These are phyloP conservation scores for Stegostoma tigrinum DNA, from an alignment of 2,113 vertebrate species.

Conservation along the genomic window DNA sequence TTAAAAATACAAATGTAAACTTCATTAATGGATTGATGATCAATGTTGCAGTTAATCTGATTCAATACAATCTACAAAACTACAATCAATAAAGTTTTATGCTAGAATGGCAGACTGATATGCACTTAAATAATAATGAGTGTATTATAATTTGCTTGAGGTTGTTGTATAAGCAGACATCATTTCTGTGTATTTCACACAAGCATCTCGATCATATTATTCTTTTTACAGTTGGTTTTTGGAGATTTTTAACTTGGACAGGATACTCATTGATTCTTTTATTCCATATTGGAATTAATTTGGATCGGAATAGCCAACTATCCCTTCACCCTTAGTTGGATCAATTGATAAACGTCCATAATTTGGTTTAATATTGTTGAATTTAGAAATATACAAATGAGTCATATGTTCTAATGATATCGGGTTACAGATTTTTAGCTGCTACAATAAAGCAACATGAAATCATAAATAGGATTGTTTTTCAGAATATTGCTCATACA, in stretches of 20 bases:
- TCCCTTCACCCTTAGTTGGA: not conserved
- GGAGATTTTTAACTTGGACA: not conserved
- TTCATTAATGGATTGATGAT: not conserved
- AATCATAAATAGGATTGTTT: not conserved
- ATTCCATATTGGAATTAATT: not conserved
- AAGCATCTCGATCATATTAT: not conserved
- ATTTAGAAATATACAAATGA: not conserved
- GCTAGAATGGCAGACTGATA: not conserved
- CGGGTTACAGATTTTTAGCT: not conserved
- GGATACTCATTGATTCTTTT: not conserved
- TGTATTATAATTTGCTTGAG: not conserved
- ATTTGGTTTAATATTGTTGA: not conserved
- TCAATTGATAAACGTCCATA: not conserved
- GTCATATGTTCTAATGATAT: not conserved
- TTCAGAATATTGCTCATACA: not conserved
- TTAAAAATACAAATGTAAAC: not conserved
- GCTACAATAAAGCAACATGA: not conserved
- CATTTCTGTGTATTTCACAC: not conserved
- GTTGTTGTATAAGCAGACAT: too few species aligned
- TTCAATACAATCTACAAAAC: not conserved
- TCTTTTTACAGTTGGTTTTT: not conserved
- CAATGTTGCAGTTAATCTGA: not conserved
- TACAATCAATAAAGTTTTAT: not conserved
- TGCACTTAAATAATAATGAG: not conserved
- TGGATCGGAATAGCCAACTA: not conserved